These are phyloP conservation scores for Torymus texanus DNA, from an alignment of 2,888 invertebrate species.

Conservation along the genomic window DNA sequence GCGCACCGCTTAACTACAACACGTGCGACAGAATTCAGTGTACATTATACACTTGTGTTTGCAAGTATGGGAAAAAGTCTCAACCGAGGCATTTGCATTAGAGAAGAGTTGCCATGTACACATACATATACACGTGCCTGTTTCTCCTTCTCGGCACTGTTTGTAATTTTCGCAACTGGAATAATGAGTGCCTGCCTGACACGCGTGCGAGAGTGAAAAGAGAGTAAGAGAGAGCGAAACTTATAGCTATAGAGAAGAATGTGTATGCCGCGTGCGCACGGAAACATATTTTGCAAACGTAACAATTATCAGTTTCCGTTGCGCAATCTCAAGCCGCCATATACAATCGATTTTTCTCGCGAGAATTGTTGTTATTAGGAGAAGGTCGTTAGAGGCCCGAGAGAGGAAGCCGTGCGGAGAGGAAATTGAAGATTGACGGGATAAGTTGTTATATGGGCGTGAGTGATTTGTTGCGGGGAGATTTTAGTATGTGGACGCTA, in stretches of 20 bases:
- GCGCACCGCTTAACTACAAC: slow-evolving; percentile 1
- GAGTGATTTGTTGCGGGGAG: no score
- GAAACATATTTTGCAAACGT: slow-evolving; percentile 34
- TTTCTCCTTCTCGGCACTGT: no score
- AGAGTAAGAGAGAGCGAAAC: not conserved
- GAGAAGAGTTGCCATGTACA: not conserved
- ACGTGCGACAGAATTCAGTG: not conserved
- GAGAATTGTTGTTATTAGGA: slow-evolving; percentile 3
- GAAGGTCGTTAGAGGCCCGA: not conserved
- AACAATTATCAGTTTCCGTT: slow-evolving; percentile 44
- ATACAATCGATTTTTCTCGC: not conserved
- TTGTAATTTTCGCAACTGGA: slow-evolving; percentile 48
- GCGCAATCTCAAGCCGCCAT: slow-evolving; percentile 1
- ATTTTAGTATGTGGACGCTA: no score
- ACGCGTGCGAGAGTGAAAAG: slow-evolving; percentile 1
- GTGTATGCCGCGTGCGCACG: not conserved
- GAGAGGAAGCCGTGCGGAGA: no score
- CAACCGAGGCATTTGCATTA: slow-evolving; percentile 1
- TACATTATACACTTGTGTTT: no score
- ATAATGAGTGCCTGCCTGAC: slow-evolving; percentile 35
- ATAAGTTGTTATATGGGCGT: no score
- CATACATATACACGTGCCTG: not conserved
- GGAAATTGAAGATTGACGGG: no score
- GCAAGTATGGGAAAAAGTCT: not conserved
- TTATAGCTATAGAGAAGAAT: no score